phyloP scores from a whole-genome alignment of 2,888 invertebrate genomes.

The Bombylius major region DNA sequence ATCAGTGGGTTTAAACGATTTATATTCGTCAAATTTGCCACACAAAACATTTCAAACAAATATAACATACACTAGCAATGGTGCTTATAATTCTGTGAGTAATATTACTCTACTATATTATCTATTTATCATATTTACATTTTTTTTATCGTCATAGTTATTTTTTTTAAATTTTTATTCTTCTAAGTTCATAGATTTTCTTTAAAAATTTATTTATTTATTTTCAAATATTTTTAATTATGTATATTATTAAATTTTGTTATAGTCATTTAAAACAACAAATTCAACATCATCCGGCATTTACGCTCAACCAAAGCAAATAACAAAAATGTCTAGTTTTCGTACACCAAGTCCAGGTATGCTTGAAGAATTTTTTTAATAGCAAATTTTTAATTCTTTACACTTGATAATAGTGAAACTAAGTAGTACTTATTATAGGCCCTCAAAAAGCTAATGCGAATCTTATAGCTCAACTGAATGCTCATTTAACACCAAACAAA shows the following conservation, averaged over 20 bases:
- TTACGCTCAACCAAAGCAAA: slow-evolving; percentile 36
- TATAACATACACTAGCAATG: slow-evolving; percentile 30
- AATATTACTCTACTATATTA: slow-evolving; percentile 12
- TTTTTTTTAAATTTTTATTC: not conserved
- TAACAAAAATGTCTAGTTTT: slow-evolving; percentile 36
- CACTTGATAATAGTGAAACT: too few species aligned
- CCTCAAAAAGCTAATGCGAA: slow-evolving; percentile 35
- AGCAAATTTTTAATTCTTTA: too few species aligned
- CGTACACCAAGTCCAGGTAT: slow-evolving; percentile 27
- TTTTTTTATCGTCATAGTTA: too few species aligned
- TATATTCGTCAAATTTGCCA: not conserved
- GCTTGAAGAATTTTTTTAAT: too few species aligned
- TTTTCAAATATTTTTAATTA: not conserved
- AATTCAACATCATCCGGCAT: slow-evolving; percentile 28
- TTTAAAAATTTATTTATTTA: not conserved
- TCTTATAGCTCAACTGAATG: slow-evolving; percentile 36
- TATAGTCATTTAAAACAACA: slow-evolving; percentile 34
- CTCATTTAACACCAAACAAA: slow-evolving; percentile 24
- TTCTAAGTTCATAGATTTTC: not conserved
- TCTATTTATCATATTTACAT: too few species aligned
- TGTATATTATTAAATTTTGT: not conserved
- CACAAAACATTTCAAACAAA: slow-evolving; percentile 12
- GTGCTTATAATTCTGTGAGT: slow-evolving; percentile 4
- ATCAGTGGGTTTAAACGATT: too few species aligned
- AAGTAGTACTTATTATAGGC: not conserved